Evolutionary conservation across 35 echinoderm and acorn worm species (phyloP).

Genomic region (Heliocidaris tuberculata): DNA sequence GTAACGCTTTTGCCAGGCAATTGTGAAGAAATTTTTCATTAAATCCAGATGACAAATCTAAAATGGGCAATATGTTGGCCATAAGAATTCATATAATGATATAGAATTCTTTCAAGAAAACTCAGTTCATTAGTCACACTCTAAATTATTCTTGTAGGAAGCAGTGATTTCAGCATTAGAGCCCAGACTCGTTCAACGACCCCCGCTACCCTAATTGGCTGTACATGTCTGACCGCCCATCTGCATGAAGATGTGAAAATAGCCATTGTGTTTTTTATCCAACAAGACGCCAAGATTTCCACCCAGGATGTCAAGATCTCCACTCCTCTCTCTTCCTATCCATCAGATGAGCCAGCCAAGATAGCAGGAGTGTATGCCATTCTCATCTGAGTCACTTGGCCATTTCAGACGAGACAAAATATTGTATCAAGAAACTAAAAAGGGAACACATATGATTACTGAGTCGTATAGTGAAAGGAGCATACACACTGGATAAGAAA

Average conservation of each 20-base stretch:
- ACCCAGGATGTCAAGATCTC: not conserved
- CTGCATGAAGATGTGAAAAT: not conserved
- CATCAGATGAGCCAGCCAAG: not conserved
- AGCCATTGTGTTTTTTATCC: not conserved
- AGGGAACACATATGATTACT: no score
- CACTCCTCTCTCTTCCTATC: conserved; percentile 2
- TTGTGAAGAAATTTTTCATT: not conserved
- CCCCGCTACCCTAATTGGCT: not conserved
- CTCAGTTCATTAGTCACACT: not conserved
- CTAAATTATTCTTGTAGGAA: not conserved
- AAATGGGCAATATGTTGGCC: not conserved
- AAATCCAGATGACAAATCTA: not conserved
- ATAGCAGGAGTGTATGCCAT: not conserved
- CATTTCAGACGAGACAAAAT: no score
- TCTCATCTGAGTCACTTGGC: no score
- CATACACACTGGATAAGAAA: no score
- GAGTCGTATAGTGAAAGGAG: no score
- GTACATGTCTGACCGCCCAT: not conserved
- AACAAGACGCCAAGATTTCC: not conserved
- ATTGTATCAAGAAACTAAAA: no score
- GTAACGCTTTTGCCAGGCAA: not conserved
- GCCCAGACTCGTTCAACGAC: not conserved
- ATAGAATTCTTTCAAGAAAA: not conserved
- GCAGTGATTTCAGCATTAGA: not conserved
- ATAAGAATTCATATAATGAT: no score